A percentile compares a stretch with the other conserved stretches of the same genome.
Conservation (phyloP, 2,888 invertebrate species). For the Dolichopus griseipennis region DNA sequence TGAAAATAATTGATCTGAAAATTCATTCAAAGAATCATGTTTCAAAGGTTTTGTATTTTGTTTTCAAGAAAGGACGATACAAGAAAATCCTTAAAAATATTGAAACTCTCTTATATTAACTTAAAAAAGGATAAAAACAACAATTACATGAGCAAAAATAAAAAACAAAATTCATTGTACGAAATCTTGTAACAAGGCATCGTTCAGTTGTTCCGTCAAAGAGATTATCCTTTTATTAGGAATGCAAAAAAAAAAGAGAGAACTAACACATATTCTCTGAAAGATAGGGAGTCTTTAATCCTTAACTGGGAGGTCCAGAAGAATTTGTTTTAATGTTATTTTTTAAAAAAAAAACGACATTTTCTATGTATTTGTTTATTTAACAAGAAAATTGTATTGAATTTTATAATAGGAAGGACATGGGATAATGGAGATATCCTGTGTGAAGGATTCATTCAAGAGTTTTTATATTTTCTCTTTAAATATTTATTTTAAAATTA, state of each 20-base stretch:
- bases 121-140: too few species aligned
- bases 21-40: too few species aligned
- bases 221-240: conserved; percentile 1
- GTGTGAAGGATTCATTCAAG: not conserved
- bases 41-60: too few species aligned
- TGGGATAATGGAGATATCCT: not conserved
- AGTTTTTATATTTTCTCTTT: not conserved
- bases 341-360: too few species aligned
- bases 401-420: not conserved
- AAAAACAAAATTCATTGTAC: not conserved
- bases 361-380: not conserved
- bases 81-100: too few species aligned
- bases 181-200: too few species aligned
- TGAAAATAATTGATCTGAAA: too few species aligned
- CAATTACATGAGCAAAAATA: not conserved
- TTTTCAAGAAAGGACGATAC: too few species aligned
- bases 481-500: not conserved
- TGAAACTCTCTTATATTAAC: too few species aligned
- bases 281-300: not conserved
- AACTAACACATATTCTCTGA: not conserved
- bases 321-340: too few species aligned
- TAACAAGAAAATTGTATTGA: not conserved
- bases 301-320: not conserved
- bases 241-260: not conserved
- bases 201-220: not conserved